These are phyloP conservation scores for Trichonephila inaurata DNA, from an alignment of 1,140 invertebrate genomes.

Conservation along the genomic window DNA sequence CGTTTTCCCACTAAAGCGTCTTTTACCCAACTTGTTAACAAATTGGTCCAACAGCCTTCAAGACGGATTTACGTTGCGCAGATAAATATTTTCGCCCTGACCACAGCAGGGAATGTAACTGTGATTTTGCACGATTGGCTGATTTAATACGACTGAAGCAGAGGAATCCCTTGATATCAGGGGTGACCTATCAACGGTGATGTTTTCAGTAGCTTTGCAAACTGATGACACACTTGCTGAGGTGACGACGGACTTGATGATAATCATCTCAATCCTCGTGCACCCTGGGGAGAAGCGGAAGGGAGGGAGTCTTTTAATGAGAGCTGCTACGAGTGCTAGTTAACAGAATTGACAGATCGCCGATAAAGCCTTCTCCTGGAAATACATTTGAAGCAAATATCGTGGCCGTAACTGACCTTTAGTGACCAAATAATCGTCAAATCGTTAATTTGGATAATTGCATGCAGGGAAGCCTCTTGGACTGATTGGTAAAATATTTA, in stretches of 20 bases:
- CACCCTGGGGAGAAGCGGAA: not conserved
- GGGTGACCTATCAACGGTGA: constrained; percentile 8
- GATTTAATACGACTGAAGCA: not conserved
- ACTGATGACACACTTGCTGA: constrained; percentile 12
- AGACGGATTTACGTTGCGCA: constrained; percentile 43
- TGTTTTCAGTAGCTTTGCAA: constrained; percentile 42
- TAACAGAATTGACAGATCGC: constrained; percentile 5
- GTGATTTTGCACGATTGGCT: too few relatives aligned
- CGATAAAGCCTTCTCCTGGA: constrained; percentile 22
- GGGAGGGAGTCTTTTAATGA: not conserved
- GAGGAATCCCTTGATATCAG: constrained; percentile 10
- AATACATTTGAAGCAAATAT: constrained; percentile 10
- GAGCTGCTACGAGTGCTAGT: not conserved
- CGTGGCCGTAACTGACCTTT: not conserved
- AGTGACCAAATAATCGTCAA: constrained; percentile 31
- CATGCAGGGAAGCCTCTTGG: not conserved
- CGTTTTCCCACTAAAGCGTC: constrained; percentile 19
- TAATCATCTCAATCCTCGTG: constrained; percentile 30
- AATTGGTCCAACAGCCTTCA: constrained; percentile 52
- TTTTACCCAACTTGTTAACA: constrained; percentile 50
- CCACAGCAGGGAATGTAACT: not conserved
- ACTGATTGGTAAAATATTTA: constrained; percentile 31
- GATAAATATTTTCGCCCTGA: not conserved
- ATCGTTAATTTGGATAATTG: constrained; percentile 34
- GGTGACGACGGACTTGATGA: not conserved